Conservation (phyloP, 2,113 vertebrate species). For the Notechis scutatus region DNA sequence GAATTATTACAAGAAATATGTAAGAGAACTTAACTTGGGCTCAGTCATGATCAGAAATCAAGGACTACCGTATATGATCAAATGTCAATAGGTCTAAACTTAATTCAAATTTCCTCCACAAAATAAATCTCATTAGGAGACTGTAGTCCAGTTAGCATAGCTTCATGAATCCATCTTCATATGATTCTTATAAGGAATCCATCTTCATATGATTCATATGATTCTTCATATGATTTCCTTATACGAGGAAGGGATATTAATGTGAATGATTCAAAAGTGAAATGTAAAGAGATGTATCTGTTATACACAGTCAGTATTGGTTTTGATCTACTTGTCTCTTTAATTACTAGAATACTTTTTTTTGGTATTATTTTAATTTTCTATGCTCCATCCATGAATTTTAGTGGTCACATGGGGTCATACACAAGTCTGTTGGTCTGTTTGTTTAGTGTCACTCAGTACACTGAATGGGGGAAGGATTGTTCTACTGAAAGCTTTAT, state of each 20-base stretch:
- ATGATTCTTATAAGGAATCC: neutral
- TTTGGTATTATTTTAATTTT: neutral
- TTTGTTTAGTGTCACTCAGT: slow-evolving; percentile 58
- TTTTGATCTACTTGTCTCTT: slow-evolving; percentile 10
- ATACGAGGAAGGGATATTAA: neutral
- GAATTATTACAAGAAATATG: slow-evolving; percentile 4
- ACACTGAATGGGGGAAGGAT: slow-evolving; percentile 57
- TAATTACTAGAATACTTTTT: slow-evolving; percentile 10
- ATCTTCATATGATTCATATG: neutral
- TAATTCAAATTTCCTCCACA: neutral
- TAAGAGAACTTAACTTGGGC: neutral
- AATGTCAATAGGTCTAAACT: neutral
- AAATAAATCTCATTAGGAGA: neutral
- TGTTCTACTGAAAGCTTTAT: slow-evolving; percentile 66
- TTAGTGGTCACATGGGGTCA: slow-evolving; percentile 28
- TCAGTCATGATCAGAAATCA: neutral
- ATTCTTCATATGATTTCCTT: no score
- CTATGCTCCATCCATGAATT: slow-evolving; percentile 13
- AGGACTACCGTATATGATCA: neutral
- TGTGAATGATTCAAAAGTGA: neutral
- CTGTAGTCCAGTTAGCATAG: neutral
- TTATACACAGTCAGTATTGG: neutral
- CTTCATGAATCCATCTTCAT: neutral
- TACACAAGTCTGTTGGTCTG: slow-evolving; percentile 43
- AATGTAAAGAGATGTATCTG: neutral